These are phyloP conservation scores for Lamprologus callipterus DNA, from an alignment of 2,113 vertebrate genomes.

Conservation along the genomic window DNA sequence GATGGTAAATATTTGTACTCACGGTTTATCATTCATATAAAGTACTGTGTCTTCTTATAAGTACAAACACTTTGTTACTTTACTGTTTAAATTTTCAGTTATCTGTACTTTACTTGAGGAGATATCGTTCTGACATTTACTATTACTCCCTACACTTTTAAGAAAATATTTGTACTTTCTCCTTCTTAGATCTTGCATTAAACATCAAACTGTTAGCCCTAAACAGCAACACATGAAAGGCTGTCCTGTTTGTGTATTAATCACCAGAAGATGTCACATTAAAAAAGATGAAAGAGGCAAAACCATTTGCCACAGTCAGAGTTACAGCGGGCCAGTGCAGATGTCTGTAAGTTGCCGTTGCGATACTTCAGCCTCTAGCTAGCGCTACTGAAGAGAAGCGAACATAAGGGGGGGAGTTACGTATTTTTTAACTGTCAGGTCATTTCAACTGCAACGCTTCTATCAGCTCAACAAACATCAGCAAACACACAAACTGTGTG, in stretches of 20 bases:
- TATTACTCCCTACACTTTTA: background rate
- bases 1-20: background rate
- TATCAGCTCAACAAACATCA: background rate
- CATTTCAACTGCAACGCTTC: background rate
- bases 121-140: background rate
- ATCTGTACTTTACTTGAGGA: background rate
- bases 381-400: background rate
- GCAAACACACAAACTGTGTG: background rate
- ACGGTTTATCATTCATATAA: background rate
- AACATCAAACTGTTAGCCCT: background rate
- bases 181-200: background rate
- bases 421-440: background rate
- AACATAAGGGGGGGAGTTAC: too few species aligned
- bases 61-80: background rate
- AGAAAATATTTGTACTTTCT: background rate
- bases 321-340: background rate
- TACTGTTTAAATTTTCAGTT: background rate
- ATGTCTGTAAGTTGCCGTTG: background rate
- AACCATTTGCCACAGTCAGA: background rate
- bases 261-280: background rate
- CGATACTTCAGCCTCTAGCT: background rate
- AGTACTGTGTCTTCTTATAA: background rate
- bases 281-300: background rate
- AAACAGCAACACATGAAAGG: background rate
- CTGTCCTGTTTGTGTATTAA: background rate